Conservation (phyloP, 2,888 invertebrate species). For the Platynereis dumerilii region DNA sequence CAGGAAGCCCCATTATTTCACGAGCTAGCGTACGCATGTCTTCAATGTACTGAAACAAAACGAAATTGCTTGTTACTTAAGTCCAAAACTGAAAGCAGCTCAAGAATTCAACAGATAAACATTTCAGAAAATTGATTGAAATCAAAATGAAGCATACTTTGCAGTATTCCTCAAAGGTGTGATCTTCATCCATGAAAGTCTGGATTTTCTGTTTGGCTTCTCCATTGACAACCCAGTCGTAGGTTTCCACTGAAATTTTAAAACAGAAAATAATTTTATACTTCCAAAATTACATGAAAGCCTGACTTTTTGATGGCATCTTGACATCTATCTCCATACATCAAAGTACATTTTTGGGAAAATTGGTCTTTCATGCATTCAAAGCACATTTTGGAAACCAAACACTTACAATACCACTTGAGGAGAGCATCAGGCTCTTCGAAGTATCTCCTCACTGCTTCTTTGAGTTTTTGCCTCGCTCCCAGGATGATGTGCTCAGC, state of each 20-base stretch:
- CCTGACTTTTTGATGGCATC: no score
- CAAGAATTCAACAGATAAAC: neutral
- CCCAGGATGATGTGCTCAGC: slow-evolving; percentile 56
- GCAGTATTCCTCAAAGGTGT: slow-evolving; percentile 62
- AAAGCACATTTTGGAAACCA: neutral
- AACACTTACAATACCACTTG: slow-evolving; percentile 57
- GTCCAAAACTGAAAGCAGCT: no score
- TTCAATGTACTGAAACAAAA: slow-evolving; percentile 56
- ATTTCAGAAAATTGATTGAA: neutral
- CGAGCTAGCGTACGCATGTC: slow-evolving; percentile 56
- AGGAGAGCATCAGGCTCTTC: slow-evolving; percentile 59
- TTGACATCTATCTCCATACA: neutral
- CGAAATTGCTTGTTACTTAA: no score
- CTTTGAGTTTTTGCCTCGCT: slow-evolving; percentile 52
- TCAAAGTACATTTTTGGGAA: neutral
- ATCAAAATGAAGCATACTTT: slow-evolving; percentile 51
- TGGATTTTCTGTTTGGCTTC: slow-evolving; percentile 56
- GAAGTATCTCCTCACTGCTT: slow-evolving; percentile 58
- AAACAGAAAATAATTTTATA: no score
- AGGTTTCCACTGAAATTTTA: slow-evolving; percentile 57
- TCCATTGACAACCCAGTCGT: slow-evolving; percentile 62
- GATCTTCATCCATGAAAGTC: slow-evolving; percentile 58
- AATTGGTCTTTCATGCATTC: neutral
- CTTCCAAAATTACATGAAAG: no score
- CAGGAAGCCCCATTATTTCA: slow-evolving; percentile 60